phyloP scores from a whole-genome alignment of 2,797 vertebrate genomes.

The Hippopotamyrus pictus region DNA sequence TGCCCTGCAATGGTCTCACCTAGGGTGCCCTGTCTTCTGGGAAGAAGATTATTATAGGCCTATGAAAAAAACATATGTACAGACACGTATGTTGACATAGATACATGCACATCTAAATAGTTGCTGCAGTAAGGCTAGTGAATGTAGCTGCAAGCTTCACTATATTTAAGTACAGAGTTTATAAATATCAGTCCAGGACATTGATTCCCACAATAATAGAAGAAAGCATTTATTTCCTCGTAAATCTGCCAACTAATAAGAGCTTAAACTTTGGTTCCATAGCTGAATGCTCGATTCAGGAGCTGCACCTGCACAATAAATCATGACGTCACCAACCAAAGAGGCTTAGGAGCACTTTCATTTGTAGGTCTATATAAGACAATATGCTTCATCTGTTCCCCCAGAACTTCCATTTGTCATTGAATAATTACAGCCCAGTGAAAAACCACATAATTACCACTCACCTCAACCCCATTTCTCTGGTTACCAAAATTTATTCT shows the following conservation, averaged over 20 bases:
- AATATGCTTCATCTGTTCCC: constrained; percentile 7
- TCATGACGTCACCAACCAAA: constrained; percentile 35
- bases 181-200: not conserved
- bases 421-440: constrained; percentile 14
- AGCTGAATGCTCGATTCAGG: constrained; percentile 55
- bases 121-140: not conserved
- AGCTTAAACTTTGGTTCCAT: constrained; percentile 38
- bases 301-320: constrained; percentile 46
- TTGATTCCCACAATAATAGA: constrained; percentile 19
- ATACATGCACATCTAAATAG: not conserved
- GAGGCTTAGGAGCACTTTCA: not conserved
- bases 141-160: not conserved
- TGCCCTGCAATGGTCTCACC: too few species aligned
- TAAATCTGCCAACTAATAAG: constrained; percentile 38
- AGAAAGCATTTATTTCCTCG: constrained; percentile 26
- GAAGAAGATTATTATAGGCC: not conserved
- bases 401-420: not conserved
- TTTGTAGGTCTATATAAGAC: constrained; percentile 17
- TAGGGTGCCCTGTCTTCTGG: not conserved
- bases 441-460: constrained; percentile 23
- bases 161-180: not conserved
- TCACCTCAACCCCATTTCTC: not conserved
- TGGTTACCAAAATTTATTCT: not conserved
- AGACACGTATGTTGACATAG: not conserved
- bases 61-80: not conserved